phyloP scores from a whole-genome alignment of 2,888 invertebrate genomes.

The Aleiodes leptofemur region DNA sequence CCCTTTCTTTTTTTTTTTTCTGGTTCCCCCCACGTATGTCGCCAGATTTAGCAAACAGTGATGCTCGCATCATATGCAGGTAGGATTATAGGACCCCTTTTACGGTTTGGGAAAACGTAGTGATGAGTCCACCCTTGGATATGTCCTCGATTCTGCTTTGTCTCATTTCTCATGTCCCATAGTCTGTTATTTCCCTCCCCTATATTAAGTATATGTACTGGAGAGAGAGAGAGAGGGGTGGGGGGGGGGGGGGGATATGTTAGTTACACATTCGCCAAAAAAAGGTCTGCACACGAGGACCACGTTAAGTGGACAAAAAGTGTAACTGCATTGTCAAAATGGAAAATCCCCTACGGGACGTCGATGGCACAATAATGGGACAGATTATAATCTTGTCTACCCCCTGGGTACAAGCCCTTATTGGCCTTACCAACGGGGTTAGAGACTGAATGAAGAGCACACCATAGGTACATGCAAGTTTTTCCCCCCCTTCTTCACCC shows the following conservation, averaged over 20 bases:
- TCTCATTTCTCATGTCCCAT: constrained; percentile 20
- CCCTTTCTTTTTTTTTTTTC: not conserved
- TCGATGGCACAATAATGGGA: constrained; percentile 75
- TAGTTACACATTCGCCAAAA: constrained; percentile 56
- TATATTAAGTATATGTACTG: constrained; percentile 12
- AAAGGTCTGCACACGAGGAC: constrained; percentile 55
- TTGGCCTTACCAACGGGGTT: constrained; percentile 42
- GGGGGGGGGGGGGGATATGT: constrained; percentile 49
- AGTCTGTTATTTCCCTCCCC: constrained; percentile 57
- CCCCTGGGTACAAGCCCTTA: constrained; percentile 65
- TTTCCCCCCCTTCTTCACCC: not conserved
- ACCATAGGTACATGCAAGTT: constrained; percentile 31
- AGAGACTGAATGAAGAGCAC: constrained; percentile 26
- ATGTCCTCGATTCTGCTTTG: constrained; percentile 56
- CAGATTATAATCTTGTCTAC: constrained; percentile 76
- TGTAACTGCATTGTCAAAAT: constrained; percentile 74
- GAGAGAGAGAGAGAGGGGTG: no score
- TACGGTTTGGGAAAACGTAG: constrained; percentile 64
- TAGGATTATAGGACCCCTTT: constrained; percentile 74
- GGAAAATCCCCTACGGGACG: constrained; percentile 73
- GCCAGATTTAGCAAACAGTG: constrained; percentile 64
- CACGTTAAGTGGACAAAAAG: constrained; percentile 74
- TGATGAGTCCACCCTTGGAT: constrained; percentile 57
- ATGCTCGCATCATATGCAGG: constrained; percentile 74
- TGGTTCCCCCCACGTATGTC: constrained; percentile 61